Evolutionary conservation across 2,113 vertebrate genomes (phyloP).

Genomic region (Sebastes schlegelii): DNA sequence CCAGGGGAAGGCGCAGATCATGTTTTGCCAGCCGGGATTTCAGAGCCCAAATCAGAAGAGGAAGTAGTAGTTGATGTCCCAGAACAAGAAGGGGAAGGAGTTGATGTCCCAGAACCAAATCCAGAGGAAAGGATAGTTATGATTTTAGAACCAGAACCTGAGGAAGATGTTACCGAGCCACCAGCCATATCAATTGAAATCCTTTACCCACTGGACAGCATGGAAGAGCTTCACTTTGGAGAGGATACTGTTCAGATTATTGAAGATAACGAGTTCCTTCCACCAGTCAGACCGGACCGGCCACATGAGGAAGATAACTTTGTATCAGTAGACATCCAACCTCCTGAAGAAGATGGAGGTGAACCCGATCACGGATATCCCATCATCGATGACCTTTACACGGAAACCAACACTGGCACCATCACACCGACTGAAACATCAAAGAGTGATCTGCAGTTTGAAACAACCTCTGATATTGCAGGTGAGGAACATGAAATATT

Average conservation of each 20-base stretch:
- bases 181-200: conserved; percentile 63
- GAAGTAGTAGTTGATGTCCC: background rate
- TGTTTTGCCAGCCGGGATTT: background rate
- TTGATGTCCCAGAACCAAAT: conserved; percentile 5
- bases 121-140: conserved; percentile 16
- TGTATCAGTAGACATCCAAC: conserved; percentile 15
- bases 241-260: conserved; percentile 20
- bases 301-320: conserved; percentile 51
- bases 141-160: conserved; percentile 35
- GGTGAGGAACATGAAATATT: conserved; percentile 53
- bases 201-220: conserved; percentile 14
- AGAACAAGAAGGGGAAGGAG: background rate
- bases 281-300: background rate
- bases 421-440: background rate
- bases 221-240: conserved; percentile 14
- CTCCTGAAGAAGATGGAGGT: background rate
- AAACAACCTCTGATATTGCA: conserved; percentile 16
- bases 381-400: conserved; percentile 9
- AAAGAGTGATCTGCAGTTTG: background rate
- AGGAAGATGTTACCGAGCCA: conserved; percentile 30
- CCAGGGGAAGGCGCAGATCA: background rate
- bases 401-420: background rate
- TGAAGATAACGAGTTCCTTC: conserved; percentile 28
- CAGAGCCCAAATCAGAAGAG: conserved; percentile 28
- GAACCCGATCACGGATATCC: conserved; percentile 21